phyloP scores from a whole-genome alignment of 2,797 vertebrate genomes.

The Percopsis omiscomaycus region DNA sequence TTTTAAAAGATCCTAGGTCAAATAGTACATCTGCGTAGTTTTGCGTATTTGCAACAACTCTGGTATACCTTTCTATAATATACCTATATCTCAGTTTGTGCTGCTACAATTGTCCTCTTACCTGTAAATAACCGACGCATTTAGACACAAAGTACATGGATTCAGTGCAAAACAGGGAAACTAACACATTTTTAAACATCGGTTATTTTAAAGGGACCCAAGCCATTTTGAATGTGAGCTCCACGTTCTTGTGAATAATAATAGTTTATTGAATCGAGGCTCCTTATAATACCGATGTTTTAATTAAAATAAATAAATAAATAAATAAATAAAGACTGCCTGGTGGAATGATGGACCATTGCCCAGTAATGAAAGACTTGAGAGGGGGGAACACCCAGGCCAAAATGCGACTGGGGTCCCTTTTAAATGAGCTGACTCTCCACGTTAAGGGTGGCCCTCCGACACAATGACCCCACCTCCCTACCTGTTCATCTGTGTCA shows the following conservation, averaged over 20 bases:
- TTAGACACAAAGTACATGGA: slow-evolving; percentile 33
- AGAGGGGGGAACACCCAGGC: slow-evolving; percentile 32
- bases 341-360: slow-evolving; percentile 20
- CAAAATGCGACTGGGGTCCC: slow-evolving; percentile 75
- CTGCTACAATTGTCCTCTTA: slow-evolving; percentile 50
- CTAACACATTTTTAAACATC: too few relatives aligned
- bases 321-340: slow-evolving; percentile 4
- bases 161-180: slow-evolving; percentile 10
- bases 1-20: slow-evolving; percentile 37
- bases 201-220: slow-evolving; percentile 73
- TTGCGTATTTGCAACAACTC: slow-evolving; percentile 56
- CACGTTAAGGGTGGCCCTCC: slow-evolving; percentile 67
- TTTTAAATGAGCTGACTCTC: slow-evolving; percentile 74
- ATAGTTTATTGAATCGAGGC: slow-evolving; percentile 17
- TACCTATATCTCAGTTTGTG: slow-evolving; percentile 54
- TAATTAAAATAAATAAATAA: not conserved
- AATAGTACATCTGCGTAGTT: slow-evolving; percentile 47
- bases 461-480: slow-evolving; percentile 32
- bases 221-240: slow-evolving; percentile 63
- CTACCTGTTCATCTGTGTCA: slow-evolving; percentile 71
- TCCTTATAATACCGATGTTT: slow-evolving; percentile 18
- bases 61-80: slow-evolving; percentile 26
- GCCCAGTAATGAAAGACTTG: slow-evolving; percentile 24
- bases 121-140: slow-evolving; percentile 44
- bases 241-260: not conserved